A percentile compares a stretch with the other conserved stretches of the same genome.
phyloP scores from a whole-genome alignment of 2,797 vertebrate genomes.

The Helarctos malayanus region DNA sequence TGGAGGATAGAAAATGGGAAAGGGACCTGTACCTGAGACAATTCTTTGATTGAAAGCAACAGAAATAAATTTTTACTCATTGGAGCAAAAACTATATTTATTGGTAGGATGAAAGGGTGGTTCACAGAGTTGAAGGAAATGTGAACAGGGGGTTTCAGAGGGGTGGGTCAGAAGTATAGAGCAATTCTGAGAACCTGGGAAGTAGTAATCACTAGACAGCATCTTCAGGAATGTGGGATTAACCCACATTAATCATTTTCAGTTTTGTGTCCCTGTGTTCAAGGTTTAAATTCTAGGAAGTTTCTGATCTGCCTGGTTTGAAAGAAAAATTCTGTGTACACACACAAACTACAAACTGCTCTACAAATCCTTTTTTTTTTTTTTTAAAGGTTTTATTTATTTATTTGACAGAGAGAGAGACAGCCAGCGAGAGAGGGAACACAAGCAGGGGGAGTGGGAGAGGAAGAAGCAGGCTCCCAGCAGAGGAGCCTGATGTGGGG shows the following conservation, averaged over 20 bases:
- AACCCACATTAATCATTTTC: too few species aligned
- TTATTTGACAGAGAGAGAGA: too few species aligned
- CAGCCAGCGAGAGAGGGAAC: too few species aligned
- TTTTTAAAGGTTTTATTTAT: too few species aligned
- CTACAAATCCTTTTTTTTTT: too few species aligned
- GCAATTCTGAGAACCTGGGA: not conserved
- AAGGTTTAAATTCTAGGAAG: slow-evolving; percentile 36
- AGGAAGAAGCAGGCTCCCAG: too few species aligned
- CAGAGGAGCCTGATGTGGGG: too few species aligned
- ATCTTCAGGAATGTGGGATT: not conserved
- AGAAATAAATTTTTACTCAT: slow-evolving; percentile 13
- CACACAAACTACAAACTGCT: not conserved
- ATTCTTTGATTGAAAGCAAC: slow-evolving; percentile 47
- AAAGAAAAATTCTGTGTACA: not conserved
- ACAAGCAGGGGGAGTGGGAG: too few species aligned
- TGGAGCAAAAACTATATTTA: not conserved
- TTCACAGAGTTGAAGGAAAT: not conserved
- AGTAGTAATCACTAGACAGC: not conserved
- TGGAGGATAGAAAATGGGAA: slow-evolving; percentile 23
- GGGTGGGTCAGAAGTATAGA: not conserved
- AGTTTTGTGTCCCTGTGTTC: slow-evolving; percentile 29
- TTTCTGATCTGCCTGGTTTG: slow-evolving; percentile 10
- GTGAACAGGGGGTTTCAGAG: not conserved
- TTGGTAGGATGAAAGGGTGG: not conserved
- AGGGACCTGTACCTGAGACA: not conserved